phyloP scores from a whole-genome alignment of 35 echinoderm and acorn worm genomes.

The Ophiothrix spiculata region DNA sequence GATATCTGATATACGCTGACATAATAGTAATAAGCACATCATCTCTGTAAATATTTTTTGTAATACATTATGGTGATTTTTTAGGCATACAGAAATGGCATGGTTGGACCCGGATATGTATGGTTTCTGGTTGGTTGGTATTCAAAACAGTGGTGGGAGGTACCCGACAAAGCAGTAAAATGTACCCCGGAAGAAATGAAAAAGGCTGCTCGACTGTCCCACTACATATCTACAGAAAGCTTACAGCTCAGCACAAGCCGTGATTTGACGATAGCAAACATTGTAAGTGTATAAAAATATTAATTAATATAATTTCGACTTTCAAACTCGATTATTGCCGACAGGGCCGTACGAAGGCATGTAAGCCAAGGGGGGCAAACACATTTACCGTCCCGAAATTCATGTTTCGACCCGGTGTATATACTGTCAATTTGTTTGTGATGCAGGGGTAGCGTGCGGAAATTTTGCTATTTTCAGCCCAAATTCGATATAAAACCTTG shows the following conservation, averaged over 20 bases:
- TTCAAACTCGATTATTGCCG: no score
- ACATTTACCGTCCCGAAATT: neutral
- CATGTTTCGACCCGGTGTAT: no score
- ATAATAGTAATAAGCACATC: no score
- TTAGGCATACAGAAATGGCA: slow-evolving; percentile 65
- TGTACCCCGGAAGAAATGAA: slow-evolving; percentile 47
- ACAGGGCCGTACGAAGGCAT: no score
- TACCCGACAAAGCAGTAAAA: slow-evolving; percentile 25
- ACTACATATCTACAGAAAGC: no score
- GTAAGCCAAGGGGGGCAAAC: neutral
- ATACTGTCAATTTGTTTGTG: no score
- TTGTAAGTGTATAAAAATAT: neutral
- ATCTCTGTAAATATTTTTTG: no score
- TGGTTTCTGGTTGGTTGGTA: slow-evolving; percentile 79
- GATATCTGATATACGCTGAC: no score
- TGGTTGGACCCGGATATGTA: slow-evolving; percentile 59
- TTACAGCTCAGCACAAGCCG: neutral
- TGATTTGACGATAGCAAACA: neutral
- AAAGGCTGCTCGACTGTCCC: slow-evolving; percentile 34
- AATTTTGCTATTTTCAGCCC: no score
- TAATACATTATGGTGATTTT: neutral
- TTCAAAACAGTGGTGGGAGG: slow-evolving; percentile 39
- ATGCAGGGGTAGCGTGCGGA: no score
- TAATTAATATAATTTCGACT: neutral
- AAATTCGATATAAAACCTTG: no score